Evolutionary conservation across 2,888 invertebrate genomes (phyloP), one percentile per base, ranked within the genome.

Genomic region (Rotaria macrura): DNA sequence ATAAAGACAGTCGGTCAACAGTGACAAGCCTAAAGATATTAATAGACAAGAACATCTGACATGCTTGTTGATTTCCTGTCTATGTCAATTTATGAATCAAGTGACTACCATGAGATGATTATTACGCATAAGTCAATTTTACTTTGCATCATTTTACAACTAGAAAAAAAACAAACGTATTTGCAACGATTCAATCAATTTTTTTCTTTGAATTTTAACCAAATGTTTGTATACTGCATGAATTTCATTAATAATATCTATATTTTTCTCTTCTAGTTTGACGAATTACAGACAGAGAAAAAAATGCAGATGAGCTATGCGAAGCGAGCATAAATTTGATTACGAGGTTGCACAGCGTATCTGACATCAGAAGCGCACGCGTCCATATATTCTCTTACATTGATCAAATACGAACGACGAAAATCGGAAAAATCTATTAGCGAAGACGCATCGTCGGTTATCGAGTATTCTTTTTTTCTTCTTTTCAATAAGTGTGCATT

Each of bases 371-470:
- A 65, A 34, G 38, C 4, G 29, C 29, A 65, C 17, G 20, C 65
- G 34, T 34, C 34, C 17, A 25, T 34, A 34, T 20, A 65, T 34
- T 57, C 34, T 29, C 65, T 38, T 14, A 20, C 65, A 65, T 38
- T 29, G 34, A 65, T 65, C 65, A 65, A 65, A 65, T 65, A 65
- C 65, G 34, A 65, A 65, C 65, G 65, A 65, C 29, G 65, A 65
- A 65, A 65, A 65, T 65, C 65, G 65, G 65, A 34, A 65, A 65
- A 65, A 65, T 65, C 65, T 65, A 65, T 65, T 65, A 65, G 34
- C 3, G 6, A 65, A 65, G 17, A 34, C 5, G 20, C 14, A 34
- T 65, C 34, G 4, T 20, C 17, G 20, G 17, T 17, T 34, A 7
- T 6, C 29, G 12, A 20, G 17, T 65, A 9, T 10, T 34, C 65